These are phyloP conservation scores for Enteromius thamalakanensis DNA, from an alignment of 2,797 vertebrate species.

Conservation along the genomic window DNA sequence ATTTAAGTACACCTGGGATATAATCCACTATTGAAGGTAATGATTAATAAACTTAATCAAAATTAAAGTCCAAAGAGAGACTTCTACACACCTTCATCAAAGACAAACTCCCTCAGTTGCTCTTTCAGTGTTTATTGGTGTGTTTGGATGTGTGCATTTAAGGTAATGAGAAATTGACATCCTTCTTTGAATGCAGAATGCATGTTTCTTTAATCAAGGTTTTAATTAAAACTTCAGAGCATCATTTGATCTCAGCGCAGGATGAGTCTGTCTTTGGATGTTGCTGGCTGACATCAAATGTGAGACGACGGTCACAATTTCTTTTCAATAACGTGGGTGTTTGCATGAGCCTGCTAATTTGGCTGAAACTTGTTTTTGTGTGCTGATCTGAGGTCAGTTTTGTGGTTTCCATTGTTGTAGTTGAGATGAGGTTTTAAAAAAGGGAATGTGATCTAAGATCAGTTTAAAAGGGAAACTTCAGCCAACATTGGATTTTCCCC, in stretches of 20 bases:
- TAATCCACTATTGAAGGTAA: background rate
- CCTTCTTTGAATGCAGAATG: slow-evolving; percentile 66
- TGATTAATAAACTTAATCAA: slow-evolving; percentile 41
- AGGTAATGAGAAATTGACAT: slow-evolving; percentile 74
- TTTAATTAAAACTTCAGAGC: slow-evolving; percentile 85
- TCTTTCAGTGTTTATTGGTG: slow-evolving; percentile 49
- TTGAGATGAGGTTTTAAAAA: background rate
- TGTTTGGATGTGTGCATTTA: slow-evolving; percentile 63
- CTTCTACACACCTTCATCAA: background rate
- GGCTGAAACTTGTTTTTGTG: slow-evolving; percentile 3
- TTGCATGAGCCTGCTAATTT: slow-evolving; percentile 59
- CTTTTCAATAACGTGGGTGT: slow-evolving; percentile 54
- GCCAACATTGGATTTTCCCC: slow-evolving; percentile 63
- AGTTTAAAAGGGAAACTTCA: slow-evolving; percentile 19
- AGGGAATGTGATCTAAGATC: slow-evolving; percentile 18
- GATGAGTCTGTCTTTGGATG: slow-evolving; percentile 53
- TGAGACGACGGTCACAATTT: slow-evolving; percentile 41
- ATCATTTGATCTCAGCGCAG: slow-evolving; percentile 72
- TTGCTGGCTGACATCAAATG: slow-evolving; percentile 77
- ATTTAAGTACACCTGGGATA: slow-evolving; percentile 1
- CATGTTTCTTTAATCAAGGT: slow-evolving; percentile 80
- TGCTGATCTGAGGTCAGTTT: slow-evolving; percentile 24
- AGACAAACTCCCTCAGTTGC: slow-evolving; percentile 34
- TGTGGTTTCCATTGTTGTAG: background rate
- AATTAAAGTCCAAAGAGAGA: slow-evolving; percentile 31